Evolutionary conservation across 1,140 invertebrate genomes (phyloP).

Genomic region (Zaprionus kolodkinae): DNA sequence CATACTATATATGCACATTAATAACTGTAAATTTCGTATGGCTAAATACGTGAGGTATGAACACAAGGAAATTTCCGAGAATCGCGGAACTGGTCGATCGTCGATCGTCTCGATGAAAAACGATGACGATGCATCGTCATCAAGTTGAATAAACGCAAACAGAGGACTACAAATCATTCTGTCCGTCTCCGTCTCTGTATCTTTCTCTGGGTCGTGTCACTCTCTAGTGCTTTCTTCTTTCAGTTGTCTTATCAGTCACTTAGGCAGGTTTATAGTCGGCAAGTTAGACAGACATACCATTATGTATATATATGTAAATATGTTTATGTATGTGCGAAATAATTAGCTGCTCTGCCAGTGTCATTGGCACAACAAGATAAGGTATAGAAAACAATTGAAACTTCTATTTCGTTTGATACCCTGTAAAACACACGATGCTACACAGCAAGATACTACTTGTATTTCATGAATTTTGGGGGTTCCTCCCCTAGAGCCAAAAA

Average conservation of each 20-base stretch:
- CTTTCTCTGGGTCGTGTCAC: background rate
- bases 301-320: no score
- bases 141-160: constrained; percentile 57
- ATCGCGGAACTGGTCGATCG: constrained; percentile 20
- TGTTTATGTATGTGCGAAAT: constrained; percentile 5
- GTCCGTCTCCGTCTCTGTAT: background rate
- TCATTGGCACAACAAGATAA: no score
- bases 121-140: constrained; percentile 17
- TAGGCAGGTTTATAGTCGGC: background rate
- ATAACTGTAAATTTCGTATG: background rate
- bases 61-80: constrained; percentile 44
- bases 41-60: constrained; percentile 35
- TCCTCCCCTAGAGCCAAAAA: no score
- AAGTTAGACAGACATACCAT: background rate
- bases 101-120: constrained; percentile 2
- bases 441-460: background rate
- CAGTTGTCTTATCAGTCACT: constrained; percentile 22
- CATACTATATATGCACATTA: background rate
- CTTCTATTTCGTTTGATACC: no score
- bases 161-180: constrained; percentile 3
- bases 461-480: no score
- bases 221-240: constrained; percentile 12
- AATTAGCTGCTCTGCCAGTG: background rate
- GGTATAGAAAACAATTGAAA: no score
- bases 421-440: no score